Conservation (phyloP, 2,888 invertebrate genomes). For the Volucella inflata region DNA sequence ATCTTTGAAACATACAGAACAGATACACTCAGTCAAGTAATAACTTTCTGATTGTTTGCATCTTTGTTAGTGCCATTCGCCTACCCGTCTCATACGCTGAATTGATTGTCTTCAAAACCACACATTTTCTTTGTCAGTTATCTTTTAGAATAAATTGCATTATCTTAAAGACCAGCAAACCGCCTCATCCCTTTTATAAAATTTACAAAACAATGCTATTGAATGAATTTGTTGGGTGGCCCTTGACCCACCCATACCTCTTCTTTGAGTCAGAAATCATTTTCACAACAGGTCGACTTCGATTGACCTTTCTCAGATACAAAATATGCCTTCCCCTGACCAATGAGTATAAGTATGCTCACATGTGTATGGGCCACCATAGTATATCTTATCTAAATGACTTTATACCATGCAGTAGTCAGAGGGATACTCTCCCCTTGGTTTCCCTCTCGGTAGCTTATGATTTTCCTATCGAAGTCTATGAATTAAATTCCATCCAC, state of each 20-base stretch:
- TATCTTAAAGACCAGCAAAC: constrained; percentile 14
- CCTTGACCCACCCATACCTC: constrained; percentile 12
- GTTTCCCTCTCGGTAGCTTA: constrained; percentile 1
- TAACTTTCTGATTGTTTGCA: no score
- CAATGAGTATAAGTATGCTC: neutral
- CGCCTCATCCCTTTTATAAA: constrained; percentile 8
- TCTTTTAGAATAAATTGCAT: neutral
- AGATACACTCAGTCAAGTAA: no score
- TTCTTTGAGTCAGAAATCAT: constrained; percentile 50
- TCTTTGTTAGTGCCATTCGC: no score
- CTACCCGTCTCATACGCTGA: no score
- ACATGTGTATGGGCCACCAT: neutral
- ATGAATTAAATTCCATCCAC: constrained; percentile 46
- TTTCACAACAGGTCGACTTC: constrained; percentile 34
- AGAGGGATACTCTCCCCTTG: neutral
- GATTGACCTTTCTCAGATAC: constrained; percentile 32
- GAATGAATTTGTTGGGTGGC: constrained; percentile 28
- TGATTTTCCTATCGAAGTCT: constrained; percentile 56
- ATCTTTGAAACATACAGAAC: no score
- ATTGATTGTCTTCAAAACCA: no score
- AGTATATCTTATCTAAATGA: constrained; percentile 48
- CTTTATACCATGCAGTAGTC: constrained; percentile 14
- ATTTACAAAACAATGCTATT: constrained; percentile 8
- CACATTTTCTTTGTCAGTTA: neutral
- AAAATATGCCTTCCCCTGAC: neutral